Percentiles rank a stretch among this genome's conserved stretches.
Evolutionary conservation across 2,888 invertebrate genomes (phyloP).

Genomic region (Stramonita haemastoma): DNA sequence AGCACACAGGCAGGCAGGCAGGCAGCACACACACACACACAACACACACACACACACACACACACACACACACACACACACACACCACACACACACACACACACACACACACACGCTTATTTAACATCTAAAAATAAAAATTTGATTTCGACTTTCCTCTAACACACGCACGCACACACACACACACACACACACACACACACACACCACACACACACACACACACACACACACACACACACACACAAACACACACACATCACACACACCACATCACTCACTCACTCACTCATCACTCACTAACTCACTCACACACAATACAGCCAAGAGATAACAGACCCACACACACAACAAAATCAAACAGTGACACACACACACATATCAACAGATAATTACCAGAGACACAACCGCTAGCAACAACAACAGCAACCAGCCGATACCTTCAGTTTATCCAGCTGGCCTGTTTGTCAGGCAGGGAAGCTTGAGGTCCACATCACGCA

Average conservation of each 20-base stretch:
- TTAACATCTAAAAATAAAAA: no score
- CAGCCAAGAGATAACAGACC: not conserved
- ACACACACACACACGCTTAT: no score
- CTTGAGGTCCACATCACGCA: constrained; percentile 80
- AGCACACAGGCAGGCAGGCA: no score
- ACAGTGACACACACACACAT: not conserved
- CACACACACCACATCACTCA: no score
- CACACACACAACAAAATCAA: not conserved
- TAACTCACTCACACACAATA: not conserved
- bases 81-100: no score
- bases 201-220: not conserved
- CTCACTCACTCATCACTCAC: not conserved
- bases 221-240: not conserved
- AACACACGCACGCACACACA: not conserved
- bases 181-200: not conserved
- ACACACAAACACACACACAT: not conserved
- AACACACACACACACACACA: no score
- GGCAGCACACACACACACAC: no score
- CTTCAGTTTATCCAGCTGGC: constrained; percentile 66
- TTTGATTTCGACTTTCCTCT: no score
- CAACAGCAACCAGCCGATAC: constrained; percentile 38
- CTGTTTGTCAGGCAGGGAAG: constrained; percentile 72
- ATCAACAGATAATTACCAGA: not conserved
- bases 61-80: no score
- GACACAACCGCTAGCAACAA: not conserved